A percentile compares a stretch with the other conserved stretches of the same genome.
phyloP scores from a whole-genome alignment of 2,113 vertebrate genomes.

The Megaceryle torquata region DNA sequence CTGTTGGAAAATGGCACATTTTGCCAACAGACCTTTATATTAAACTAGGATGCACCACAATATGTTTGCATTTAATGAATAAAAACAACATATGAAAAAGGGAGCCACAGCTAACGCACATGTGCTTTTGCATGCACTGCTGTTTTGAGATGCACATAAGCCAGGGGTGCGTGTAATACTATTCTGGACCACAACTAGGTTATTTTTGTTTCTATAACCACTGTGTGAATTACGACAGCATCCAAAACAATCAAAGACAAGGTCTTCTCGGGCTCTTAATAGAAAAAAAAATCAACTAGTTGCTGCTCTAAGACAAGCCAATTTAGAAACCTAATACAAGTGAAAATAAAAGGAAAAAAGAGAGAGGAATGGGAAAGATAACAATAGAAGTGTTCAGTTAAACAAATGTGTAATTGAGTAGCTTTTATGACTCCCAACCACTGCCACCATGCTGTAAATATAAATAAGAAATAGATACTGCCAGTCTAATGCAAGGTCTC shows the following conservation, averaged over 20 bases:
- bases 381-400: neutral
- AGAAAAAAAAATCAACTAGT: neutral
- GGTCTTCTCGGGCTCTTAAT: neutral
- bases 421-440: neutral
- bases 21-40: constrained; percentile 30
- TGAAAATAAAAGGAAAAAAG: neutral
- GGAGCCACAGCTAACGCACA: neutral
- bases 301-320: neutral
- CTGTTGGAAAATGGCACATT: constrained; percentile 2
- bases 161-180: neutral
- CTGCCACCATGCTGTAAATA: neutral
- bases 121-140: neutral
- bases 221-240: neutral
- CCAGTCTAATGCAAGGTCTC: neutral
- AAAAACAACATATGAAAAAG: constrained; percentile 44
- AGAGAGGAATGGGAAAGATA: neutral
- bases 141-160: neutral
- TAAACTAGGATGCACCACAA: neutral
- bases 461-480: neutral
- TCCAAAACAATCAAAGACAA: neutral
- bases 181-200: neutral
- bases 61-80: constrained; percentile 42
- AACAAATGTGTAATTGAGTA: neutral
- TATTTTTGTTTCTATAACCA: neutral
- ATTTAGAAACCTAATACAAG: neutral